Percentiles rank a stretch among this genome's conserved stretches.
phyloP scores from a whole-genome alignment of 1,140 invertebrate species.

The Ditylenchus dipsaci region DNA sequence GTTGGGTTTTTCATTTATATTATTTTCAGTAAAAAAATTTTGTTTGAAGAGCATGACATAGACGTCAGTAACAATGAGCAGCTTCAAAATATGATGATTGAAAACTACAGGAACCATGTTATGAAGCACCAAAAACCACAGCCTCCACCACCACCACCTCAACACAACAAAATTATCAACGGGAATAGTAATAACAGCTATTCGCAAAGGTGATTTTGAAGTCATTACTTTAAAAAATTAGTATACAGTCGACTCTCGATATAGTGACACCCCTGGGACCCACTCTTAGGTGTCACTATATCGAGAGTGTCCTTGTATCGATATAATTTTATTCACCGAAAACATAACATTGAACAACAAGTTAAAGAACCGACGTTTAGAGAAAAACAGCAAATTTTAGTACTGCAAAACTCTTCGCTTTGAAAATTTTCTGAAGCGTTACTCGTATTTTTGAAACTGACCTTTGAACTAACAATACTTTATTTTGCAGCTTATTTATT shows the following conservation, averaged over 20 bases:
- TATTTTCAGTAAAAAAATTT: neutral
- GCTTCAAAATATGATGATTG: conserved; percentile 34
- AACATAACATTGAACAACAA: too few species aligned
- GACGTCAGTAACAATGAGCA: conserved; percentile 8
- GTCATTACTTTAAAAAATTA: neutral
- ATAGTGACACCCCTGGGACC: too few species aligned
- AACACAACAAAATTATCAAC: neutral
- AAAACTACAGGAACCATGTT: conserved; percentile 36
- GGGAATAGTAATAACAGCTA: neutral
- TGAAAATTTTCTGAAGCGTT: too few species aligned
- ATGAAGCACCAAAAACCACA: conserved; percentile 25
- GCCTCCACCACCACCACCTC: neutral
- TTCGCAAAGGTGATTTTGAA: conserved; percentile 4
- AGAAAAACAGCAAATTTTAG: too few species aligned
- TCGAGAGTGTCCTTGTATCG: too few species aligned
- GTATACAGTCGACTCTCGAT: neutral
- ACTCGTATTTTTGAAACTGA: too few species aligned
- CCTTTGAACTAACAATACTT: too few species aligned
- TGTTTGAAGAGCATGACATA: neutral
- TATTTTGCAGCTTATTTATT: too few species aligned
- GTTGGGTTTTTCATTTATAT: neutral
- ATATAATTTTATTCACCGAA: too few species aligned
- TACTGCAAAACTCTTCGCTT: too few species aligned
- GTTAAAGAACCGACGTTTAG: too few species aligned
- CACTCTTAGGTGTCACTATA: too few species aligned